phyloP scores from a whole-genome alignment of 2,113 vertebrate genomes.

The Sisor rabdophorus region DNA sequence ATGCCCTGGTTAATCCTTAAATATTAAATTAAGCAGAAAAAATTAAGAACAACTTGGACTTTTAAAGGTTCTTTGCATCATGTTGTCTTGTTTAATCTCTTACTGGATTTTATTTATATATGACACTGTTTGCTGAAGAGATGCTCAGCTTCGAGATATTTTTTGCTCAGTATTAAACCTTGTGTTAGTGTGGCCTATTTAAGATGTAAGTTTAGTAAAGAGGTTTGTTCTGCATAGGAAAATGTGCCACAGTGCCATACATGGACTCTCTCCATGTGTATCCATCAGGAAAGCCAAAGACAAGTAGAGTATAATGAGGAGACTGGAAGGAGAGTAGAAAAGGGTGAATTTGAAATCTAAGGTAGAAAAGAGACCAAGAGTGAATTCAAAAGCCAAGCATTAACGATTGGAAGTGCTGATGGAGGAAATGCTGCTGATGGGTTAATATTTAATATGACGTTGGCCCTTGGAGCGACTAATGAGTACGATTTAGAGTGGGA shows the following conservation, averaged over 20 bases:
- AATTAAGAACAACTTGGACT: neutral
- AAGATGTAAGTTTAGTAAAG: conserved; percentile 61
- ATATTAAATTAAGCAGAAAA: too few species aligned
- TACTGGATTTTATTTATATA: conserved; percentile 3
- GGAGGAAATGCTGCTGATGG: neutral
- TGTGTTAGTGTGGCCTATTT: conserved; percentile 15
- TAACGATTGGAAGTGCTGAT: neutral
- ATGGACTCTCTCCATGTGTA: conserved; percentile 1
- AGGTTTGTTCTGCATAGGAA: conserved; percentile 53
- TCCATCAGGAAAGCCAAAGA: neutral
- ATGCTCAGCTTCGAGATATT: neutral
- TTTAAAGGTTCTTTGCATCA: neutral
- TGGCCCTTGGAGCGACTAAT: neutral
- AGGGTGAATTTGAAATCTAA: neutral
- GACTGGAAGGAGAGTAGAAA: neutral
- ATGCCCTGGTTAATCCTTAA: too few species aligned
- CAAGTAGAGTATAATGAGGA: neutral
- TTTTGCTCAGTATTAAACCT: conserved; percentile 58
- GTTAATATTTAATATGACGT: neutral
- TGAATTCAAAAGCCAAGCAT: neutral
- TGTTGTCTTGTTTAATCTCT: neutral
- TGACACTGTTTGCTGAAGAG: neutral
- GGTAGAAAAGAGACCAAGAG: neutral
- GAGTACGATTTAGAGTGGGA: too few species aligned
- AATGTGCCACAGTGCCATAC: conserved; percentile 55